Percentiles rank a stretch among this genome's conserved stretches.
phyloP scores from a whole-genome alignment of 2,113 vertebrate genomes.

The Spizaetus ornatus region DNA sequence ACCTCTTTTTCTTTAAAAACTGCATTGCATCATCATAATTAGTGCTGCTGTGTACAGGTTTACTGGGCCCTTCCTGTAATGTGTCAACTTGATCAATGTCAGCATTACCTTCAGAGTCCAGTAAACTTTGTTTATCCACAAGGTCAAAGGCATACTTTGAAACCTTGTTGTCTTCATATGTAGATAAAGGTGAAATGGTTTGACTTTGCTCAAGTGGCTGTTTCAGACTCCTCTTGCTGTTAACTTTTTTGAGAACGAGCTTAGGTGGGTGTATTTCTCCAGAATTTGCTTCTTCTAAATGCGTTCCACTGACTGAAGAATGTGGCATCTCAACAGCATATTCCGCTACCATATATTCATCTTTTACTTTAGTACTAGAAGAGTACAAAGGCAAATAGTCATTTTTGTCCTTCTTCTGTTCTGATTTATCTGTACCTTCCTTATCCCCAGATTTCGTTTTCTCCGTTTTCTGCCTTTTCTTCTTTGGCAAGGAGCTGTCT shows the following conservation, averaged over 20 bases:
- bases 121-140: conserved; percentile 89
- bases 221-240: conserved; percentile 86
- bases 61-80: conserved; percentile 86
- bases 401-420: conserved; percentile 82
- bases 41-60: conserved; percentile 90
- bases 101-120: conserved; percentile 85
- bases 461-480: conserved; percentile 91
- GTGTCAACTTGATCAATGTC: conserved; percentile 89
- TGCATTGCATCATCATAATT: conserved; percentile 99
- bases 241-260: conserved; percentile 92
- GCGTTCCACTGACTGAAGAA: conserved; percentile 76
- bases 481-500: conserved; percentile 92
- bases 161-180: conserved; percentile 91
- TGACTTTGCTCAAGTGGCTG: conserved; percentile 82
- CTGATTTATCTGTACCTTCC: conserved; percentile 78
- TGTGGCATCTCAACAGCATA: conserved; percentile 92
- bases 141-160: conserved; percentile 93
- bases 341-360: conserved; percentile 92
- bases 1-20: conserved; percentile 97
- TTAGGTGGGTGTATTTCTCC: conserved; percentile 89
- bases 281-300: conserved; percentile 80
- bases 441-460: conserved; percentile 79
- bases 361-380: conserved; percentile 91
- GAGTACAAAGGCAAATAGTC: conserved; percentile 88
- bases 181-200: conserved; percentile 84